Conservation (phyloP, 2,113 vertebrate genomes). For the Perca flavescens region DNA sequence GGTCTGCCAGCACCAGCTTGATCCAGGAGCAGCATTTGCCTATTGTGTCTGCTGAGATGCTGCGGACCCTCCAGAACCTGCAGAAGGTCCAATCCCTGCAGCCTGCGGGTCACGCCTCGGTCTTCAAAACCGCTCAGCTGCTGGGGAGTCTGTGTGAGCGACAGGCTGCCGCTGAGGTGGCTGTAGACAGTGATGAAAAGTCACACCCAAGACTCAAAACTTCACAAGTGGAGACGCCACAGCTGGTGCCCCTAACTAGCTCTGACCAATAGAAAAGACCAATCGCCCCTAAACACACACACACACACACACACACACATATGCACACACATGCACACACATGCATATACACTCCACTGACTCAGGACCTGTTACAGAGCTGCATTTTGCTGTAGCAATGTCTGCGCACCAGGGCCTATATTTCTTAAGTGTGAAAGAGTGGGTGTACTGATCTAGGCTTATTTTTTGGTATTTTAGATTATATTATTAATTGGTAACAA, state of each 20-base stretch:
- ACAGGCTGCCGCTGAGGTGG: slow-evolving; percentile 73
- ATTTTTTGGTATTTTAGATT: slow-evolving; percentile 24
- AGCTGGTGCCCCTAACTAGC: slow-evolving; percentile 89
- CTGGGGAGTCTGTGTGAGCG: slow-evolving; percentile 90
- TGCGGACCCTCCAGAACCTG: slow-evolving; percentile 90
- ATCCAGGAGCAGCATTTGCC: slow-evolving; percentile 88
- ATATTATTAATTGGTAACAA: slow-evolving; percentile 5
- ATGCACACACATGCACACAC: not conserved
- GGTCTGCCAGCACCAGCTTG: slow-evolving; percentile 84
- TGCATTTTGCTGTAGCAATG: slow-evolving; percentile 30
- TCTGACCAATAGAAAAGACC: slow-evolving; percentile 68
- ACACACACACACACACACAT: too few species aligned
- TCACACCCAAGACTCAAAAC: slow-evolving; percentile 79
- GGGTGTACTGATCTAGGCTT: slow-evolving; percentile 21
- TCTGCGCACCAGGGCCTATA: slow-evolving; percentile 14
- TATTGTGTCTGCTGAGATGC: slow-evolving; percentile 89
- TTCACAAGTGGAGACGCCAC: slow-evolving; percentile 88
- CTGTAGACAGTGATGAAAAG: slow-evolving; percentile 34
- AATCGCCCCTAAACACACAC: not conserved
- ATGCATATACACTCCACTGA: slow-evolving; percentile 57
- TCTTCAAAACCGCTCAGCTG: slow-evolving; percentile 93
- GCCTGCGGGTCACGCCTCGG: slow-evolving; percentile 86
- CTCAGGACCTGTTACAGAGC: slow-evolving; percentile 68
- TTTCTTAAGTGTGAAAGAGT: not conserved
- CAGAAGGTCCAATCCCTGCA: slow-evolving; percentile 87